Evolutionary conservation across 2,113 vertebrate species (phyloP), one percentile per base, ranked within the genome.

Genomic region (Sinocyclocheilus anophthalmus): DNA sequence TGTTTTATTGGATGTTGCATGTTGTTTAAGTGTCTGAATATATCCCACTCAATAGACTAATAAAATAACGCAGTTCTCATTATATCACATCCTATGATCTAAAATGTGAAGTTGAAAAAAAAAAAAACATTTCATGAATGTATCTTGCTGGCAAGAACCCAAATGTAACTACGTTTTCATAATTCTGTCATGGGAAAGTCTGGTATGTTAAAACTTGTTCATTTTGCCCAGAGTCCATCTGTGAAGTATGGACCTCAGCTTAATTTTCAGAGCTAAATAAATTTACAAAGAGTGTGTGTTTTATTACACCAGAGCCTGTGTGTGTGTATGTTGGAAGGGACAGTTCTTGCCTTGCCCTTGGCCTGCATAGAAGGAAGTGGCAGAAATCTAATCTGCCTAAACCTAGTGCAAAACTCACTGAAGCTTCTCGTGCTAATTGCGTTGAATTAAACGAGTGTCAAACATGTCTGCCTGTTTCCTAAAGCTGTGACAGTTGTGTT

Each of bases 261-360:
- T 33, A 70, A 69, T 48, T 50, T 69, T 69, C 42, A 82, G 45
- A 83, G 26, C 63, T 89, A 89, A 89, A 92, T 91, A 90, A 79
- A 91, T 88, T 84, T 77, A 87, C 85, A 85, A 12, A 45, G 59
- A 86, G 87, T 63, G 92, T 90, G 89, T 88, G 91, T 90, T 91
- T 88, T 82, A 91, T 87, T 88, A 86, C 88, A 76, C n/a, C 67
- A 78, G n/a, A 26, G 50, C 5, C 87, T 30, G 77, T 78, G 82
- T 30, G 76, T 50, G 65, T 76, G 42, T 55, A 67, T 69, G 39
- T 70, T 65, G 76, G 84, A 86, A 67, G 67, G 79, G 57, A 76
- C 81, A 37, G 55, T 72, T 81, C 65, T 81, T 70, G 82, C 22
- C 57, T 61, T 63, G 57, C 57, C 22, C n/a, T 48, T 3, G 37